These are phyloP conservation scores for Cerastis leucographa DNA, from an alignment of 2,888 invertebrate genomes.

Conservation along the genomic window DNA sequence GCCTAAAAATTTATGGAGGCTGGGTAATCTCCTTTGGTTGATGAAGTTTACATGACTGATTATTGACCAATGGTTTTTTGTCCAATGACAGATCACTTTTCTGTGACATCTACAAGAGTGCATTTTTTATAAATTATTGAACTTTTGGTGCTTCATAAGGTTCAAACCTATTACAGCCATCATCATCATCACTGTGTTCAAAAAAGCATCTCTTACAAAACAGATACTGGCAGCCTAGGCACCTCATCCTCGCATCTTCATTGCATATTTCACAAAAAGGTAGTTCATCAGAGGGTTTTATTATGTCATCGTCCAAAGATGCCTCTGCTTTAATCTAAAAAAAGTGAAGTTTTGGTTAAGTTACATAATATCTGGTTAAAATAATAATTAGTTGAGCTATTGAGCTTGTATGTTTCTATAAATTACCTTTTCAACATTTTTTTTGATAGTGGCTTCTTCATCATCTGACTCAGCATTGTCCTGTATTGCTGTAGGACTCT, in stretches of 20 bases:
- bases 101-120: too few relatives aligned
- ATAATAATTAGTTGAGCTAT: neutral
- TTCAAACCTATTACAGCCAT: slow-evolving; percentile 88
- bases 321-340: slow-evolving; percentile 81
- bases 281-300: slow-evolving; percentile 89
- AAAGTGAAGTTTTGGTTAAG: neutral
- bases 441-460: slow-evolving; percentile 81
- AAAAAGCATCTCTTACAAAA: slow-evolving; percentile 94
- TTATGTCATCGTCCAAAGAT: slow-evolving; percentile 73
- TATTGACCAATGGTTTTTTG: too few relatives aligned
- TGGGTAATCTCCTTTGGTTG: neutral
- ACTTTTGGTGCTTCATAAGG: slow-evolving; percentile 77
- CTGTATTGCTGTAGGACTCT: slow-evolving; percentile 32
- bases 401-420: neutral
- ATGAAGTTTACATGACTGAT: neutral
- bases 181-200: slow-evolving; percentile 93
- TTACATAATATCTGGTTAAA: neutral
- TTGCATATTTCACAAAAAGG: slow-evolving; percentile 97
- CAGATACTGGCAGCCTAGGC: slow-evolving; percentile 95
- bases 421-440: slow-evolving; percentile 84
- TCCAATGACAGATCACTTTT: too few relatives aligned
- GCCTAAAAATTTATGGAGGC: too few relatives aligned
- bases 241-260: slow-evolving; percentile 93
- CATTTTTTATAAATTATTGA: slow-evolving; percentile 7
- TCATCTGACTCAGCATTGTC: slow-evolving; percentile 74